These are phyloP conservation scores for Colostygia pectinataria DNA, from an alignment of 2,888 invertebrate species.

Conservation along the genomic window DNA sequence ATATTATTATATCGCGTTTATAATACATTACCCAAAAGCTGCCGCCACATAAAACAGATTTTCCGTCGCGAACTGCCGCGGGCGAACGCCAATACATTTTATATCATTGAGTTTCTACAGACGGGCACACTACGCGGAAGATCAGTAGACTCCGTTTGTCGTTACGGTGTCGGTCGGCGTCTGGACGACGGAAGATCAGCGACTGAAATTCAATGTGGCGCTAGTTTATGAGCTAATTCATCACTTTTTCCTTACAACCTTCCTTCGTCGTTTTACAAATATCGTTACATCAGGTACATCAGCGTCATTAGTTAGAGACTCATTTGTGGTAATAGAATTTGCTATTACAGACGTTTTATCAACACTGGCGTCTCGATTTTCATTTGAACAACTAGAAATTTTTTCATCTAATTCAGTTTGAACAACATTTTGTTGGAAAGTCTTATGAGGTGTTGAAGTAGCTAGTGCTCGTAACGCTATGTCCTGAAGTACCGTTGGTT, in stretches of 20 bases:
- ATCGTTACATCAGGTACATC: constrained; percentile 71
- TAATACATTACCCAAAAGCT: too few species aligned
- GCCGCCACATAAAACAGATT: too few species aligned
- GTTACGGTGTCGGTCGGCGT: too few species aligned
- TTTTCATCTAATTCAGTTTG: constrained; percentile 17
- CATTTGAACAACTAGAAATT: constrained; percentile 33
- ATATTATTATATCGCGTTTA: too few species aligned
- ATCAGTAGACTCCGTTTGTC: too few species aligned
- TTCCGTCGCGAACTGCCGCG: too few species aligned
- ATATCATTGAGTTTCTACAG: too few species aligned
- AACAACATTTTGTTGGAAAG: constrained; percentile 20
- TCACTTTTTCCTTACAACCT: constrained; percentile 47
- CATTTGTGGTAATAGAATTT: constrained; percentile 35
- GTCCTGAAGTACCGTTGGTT: constrained; percentile 31
- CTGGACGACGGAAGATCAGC: too few species aligned
- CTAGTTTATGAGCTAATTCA: too few species aligned
- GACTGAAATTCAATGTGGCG: too few species aligned
- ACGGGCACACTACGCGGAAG: too few species aligned
- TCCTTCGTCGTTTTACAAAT: constrained; percentile 63
- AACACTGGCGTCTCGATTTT: constrained; percentile 27
- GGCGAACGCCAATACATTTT: too few species aligned
- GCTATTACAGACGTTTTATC: constrained; percentile 29
- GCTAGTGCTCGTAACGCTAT: constrained; percentile 52
- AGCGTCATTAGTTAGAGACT: constrained; percentile 35
- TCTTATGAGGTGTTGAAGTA: constrained; percentile 67